Conservation (phyloP, 2,888 invertebrate genomes). For the Cosmorhoe ocellata region DNA sequence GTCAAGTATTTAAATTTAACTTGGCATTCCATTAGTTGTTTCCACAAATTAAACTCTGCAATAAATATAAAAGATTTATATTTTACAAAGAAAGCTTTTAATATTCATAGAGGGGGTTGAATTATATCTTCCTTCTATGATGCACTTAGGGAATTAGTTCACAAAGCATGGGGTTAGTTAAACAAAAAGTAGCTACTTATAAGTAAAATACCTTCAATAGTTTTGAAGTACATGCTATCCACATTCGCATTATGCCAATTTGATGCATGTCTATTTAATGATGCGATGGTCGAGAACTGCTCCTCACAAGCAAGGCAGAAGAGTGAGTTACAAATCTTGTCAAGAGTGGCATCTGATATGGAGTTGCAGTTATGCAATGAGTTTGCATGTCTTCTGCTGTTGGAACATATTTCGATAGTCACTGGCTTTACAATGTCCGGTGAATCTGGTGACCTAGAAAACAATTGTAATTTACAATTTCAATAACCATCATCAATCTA, state of each 20-base stretch:
- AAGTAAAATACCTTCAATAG: slow-evolving; percentile 41
- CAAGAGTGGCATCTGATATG: neutral
- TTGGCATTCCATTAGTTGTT: slow-evolving; percentile 46
- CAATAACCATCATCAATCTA: too few relatives aligned
- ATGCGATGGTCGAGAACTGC: slow-evolving; percentile 37
- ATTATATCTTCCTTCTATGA: too few relatives aligned
- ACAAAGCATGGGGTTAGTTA: too few relatives aligned
- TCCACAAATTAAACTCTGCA: slow-evolving; percentile 63
- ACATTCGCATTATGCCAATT: slow-evolving; percentile 44
- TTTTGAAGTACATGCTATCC: slow-evolving; percentile 54
- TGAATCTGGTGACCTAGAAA: slow-evolving; percentile 46
- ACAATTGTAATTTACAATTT: slow-evolving; percentile 1
- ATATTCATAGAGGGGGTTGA: too few relatives aligned
- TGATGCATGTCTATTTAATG: slow-evolving; percentile 54
- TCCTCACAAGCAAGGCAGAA: slow-evolving; percentile 52
- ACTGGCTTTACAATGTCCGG: slow-evolving; percentile 48
- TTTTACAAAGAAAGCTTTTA: too few relatives aligned
- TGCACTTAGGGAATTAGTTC: too few relatives aligned
- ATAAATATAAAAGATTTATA: too few relatives aligned
- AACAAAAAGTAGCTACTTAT: too few relatives aligned
- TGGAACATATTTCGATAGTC: slow-evolving; percentile 43
- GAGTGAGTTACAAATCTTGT: slow-evolving; percentile 19
- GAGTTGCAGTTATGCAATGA: neutral
- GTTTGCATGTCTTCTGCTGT: slow-evolving; percentile 34
- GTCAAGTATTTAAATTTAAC: slow-evolving; percentile 40